These are phyloP conservation scores for Acipenser transmontanus DNA, from an alignment of 2,797 vertebrate species.

Conservation along the genomic window DNA sequence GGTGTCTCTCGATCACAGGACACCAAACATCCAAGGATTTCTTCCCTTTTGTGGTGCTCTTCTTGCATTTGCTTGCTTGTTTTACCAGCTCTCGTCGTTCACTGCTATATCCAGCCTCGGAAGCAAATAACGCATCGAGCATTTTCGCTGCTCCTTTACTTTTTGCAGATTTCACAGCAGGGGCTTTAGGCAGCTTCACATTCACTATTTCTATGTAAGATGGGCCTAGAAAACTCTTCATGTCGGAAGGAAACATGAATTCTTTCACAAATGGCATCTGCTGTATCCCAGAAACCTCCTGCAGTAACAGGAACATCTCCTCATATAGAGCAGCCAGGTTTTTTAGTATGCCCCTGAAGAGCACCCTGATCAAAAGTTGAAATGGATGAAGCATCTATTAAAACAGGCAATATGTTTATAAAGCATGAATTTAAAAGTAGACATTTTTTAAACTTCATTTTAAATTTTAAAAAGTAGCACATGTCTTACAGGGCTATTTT, in stretches of 20 bases:
- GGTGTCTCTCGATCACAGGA: constrained; percentile 27
- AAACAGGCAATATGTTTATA: background rate
- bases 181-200: background rate
- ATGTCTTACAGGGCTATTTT: too few species aligned
- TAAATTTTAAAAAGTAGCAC: too few species aligned
- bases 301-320: constrained; percentile 36
- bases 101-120: background rate
- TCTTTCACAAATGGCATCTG: constrained; percentile 55
- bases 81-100: background rate
- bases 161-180: background rate
- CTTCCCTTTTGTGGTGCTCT: background rate
- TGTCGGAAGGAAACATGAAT: constrained; percentile 44
- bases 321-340: constrained; percentile 46
- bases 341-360: constrained; percentile 50
- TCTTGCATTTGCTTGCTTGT: background rate
- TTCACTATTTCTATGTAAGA: constrained; percentile 19
- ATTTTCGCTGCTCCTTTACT: background rate
- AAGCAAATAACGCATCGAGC: constrained; percentile 19
- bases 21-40: constrained; percentile 48
- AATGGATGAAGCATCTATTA: background rate
- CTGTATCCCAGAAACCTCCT: constrained; percentile 31
- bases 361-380: constrained; percentile 44
- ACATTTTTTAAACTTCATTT: background rate
- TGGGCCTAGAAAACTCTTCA: constrained; percentile 42
- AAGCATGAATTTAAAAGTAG: background rate